Conservation (phyloP, 2,888 invertebrate genomes). For the Sinhomidia bicolor region DNA sequence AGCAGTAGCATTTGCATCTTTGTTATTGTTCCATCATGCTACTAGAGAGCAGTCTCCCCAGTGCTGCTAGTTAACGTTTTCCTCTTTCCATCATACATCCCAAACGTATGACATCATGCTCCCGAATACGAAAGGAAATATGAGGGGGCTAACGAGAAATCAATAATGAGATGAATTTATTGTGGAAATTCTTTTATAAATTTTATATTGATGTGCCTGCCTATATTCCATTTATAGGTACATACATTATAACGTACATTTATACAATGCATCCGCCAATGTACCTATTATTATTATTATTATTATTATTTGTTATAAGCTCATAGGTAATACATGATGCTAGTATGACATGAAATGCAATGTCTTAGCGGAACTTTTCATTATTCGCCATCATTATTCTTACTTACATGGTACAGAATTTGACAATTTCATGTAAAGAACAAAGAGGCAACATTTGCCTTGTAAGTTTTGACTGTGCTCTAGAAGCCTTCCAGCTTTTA, state of each 20-base stretch:
- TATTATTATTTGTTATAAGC: too few species aligned
- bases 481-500: not conserved
- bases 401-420: too few species aligned
- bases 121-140: not conserved
- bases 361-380: not conserved
- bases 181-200: not conserved
- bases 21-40: not conserved
- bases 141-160: slow-evolving; percentile 55
- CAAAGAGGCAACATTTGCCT: too few species aligned
- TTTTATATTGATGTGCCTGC: too few species aligned
- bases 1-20: slow-evolving; percentile 6
- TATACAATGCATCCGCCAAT: too few species aligned
- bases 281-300: too few species aligned
- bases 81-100: not conserved
- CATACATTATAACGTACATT: not conserved
- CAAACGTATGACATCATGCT: not conserved
- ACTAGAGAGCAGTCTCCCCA: not conserved
- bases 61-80: not conserved
- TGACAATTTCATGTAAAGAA: too few species aligned
- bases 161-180: slow-evolving; percentile 57
- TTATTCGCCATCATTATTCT: too few species aligned
- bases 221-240: too few species aligned
- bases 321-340: too few species aligned
- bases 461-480: too few species aligned
- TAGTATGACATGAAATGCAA: not conserved